A percentile compares a stretch with the other conserved stretches of the same genome.
These are phyloP conservation scores for Miichthys miiuy DNA, from an alignment of 2,797 vertebrate genomes.

Conservation along the genomic window DNA sequence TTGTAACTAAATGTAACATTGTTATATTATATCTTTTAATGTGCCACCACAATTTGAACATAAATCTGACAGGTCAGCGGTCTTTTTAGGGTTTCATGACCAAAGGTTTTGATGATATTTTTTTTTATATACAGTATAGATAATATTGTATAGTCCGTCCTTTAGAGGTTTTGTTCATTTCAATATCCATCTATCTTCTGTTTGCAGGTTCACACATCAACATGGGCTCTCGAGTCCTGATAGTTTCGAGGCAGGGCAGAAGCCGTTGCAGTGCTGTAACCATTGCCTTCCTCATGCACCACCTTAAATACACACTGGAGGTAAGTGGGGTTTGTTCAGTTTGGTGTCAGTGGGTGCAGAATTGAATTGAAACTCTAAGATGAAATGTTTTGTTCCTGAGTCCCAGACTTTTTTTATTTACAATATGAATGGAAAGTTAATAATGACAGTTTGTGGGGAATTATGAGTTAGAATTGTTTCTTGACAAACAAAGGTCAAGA, in stretches of 20 bases:
- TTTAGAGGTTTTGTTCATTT: background rate
- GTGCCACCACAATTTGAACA: too few relatives aligned
- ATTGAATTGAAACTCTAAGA: background rate
- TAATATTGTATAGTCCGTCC: too few relatives aligned
- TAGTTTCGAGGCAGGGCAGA: conserved; percentile 87
- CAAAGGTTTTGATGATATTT: background rate
- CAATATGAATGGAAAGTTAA: too few relatives aligned
- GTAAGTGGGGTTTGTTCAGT: conserved; percentile 60
- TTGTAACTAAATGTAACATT: too few relatives aligned
- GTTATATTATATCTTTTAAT: too few relatives aligned
- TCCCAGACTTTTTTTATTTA: too few relatives aligned
- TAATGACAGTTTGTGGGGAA: too few relatives aligned
- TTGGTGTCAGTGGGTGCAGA: background rate
- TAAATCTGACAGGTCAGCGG: background rate
- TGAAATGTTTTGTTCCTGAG: too few relatives aligned
- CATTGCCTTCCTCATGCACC: conserved; percentile 89
- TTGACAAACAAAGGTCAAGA: too few relatives aligned
- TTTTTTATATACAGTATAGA: background rate
- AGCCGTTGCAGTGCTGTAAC: conserved; percentile 85
- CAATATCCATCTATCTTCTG: background rate
- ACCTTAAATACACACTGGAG: conserved; percentile 84
- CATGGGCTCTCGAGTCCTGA: conserved; percentile 79
- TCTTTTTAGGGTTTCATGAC: background rate
- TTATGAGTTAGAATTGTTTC: too few relatives aligned
- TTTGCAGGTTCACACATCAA: conserved; percentile 71